Conservation (phyloP, 1,140 invertebrate genomes). For the Limonius californicus region DNA sequence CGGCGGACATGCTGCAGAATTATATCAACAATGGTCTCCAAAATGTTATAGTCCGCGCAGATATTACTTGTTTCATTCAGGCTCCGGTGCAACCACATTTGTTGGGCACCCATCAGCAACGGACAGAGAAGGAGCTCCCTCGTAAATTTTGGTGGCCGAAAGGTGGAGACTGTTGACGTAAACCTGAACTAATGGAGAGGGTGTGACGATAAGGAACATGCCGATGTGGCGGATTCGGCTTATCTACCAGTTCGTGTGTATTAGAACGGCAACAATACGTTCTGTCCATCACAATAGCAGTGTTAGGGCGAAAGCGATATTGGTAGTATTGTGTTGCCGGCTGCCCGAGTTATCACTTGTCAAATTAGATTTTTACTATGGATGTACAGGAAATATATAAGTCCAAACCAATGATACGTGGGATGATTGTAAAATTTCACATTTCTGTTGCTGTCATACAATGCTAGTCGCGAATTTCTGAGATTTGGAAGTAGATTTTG, state of each 20-base stretch:
- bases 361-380: not conserved
- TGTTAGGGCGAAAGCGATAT: not conserved
- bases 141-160: not conserved
- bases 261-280: not conserved
- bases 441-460: too few species aligned
- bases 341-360: not conserved
- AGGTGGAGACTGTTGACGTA: not conserved
- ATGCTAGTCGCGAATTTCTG: too few species aligned
- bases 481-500: too few species aligned
- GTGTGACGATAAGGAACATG: not conserved
- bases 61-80: not conserved
- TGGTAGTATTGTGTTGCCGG: not conserved
- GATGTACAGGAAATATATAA: too few species aligned
- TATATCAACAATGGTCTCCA: not conserved
- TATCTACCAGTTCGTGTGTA: conserved; percentile 4
- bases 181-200: not conserved
- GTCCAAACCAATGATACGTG: too few species aligned
- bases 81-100: too few species aligned
- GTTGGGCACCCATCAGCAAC: not conserved
- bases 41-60: not conserved
- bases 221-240: conserved; percentile 1
- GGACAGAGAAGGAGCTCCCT: not conserved
- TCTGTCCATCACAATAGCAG: conserved; percentile 6
- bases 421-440: too few species aligned
- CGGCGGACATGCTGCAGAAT: not conserved